Evolutionary conservation across 2,797 vertebrate species (phyloP), one percentile per base, ranked within the genome.

Genomic region (Steatocranus sp.): DNA sequence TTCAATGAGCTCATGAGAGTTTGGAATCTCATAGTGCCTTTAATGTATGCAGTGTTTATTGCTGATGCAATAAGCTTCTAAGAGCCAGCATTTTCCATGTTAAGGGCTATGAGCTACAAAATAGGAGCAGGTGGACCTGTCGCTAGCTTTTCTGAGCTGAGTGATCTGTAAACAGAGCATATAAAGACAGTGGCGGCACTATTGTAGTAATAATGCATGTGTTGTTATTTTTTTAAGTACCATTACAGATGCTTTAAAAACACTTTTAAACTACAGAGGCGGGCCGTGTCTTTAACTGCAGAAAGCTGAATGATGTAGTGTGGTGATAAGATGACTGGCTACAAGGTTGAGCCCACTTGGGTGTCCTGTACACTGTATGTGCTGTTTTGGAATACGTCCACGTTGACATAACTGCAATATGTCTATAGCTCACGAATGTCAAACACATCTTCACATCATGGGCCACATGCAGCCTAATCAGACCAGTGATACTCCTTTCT

Each of bases 221-320:
- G 38, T 7, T 6, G 0, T 3, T 6, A 0, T 41, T 3, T 50
- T 54, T 51, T 25, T 7, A 11, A 46, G 38, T 70, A 46, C 23
- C 66, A 43, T 70, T 70, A 70, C 17, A 27, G 66, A 70, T 46
- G 66, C 23, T 70, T 25, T 25, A 43, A 25, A 68, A 25, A 43
- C 8, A 17, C 63, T 17, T 43, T 43, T 2, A 25, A 68, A 17
- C 66, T 1, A 27, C 23, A 46, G 38, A 27, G 23, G 23, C 7
- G 0, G 66, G 23, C 66, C 0, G 41, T 46, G 25, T 70, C 66
- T 46, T 70, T 18, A 70, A 18, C 23, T 27, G 66, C 66, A 18
- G 41, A 46, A 70, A 46, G 41, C 41, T 46, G 41, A 70, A 18
- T 11, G 66, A 46, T 11, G 4, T 46, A 70, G 3, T 0, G 41